phyloP scores from a whole-genome alignment of 2,888 invertebrate genomes.

The Kryphioiulus occultus region DNA sequence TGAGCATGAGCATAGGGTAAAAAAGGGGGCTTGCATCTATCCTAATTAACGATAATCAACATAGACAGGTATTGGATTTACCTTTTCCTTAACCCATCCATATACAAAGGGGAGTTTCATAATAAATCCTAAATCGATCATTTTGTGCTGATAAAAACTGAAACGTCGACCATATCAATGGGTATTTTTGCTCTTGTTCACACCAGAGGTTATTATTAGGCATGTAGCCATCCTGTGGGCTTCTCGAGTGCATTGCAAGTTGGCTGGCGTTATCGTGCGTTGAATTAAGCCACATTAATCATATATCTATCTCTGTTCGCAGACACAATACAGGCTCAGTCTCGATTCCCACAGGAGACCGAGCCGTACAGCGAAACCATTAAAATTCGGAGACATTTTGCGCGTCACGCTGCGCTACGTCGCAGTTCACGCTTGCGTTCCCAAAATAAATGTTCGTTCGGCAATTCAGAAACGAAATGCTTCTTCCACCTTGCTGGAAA shows the following conservation, averaged over 20 bases:
- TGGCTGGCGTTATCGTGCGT: background rate
- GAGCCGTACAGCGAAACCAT: background rate
- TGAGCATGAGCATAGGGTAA: no score
- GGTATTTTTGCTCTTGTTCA: background rate
- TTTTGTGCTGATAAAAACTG: no score
- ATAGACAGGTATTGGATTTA: no score
- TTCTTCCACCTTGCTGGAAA: background rate
- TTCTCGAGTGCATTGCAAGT: background rate
- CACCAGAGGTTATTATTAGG: background rate
- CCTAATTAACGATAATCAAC: no score
- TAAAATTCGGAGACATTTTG: conserved; percentile 29
- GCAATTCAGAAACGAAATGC: background rate
- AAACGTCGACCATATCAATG: no score
- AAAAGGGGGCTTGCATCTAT: no score
- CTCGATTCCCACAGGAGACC: background rate
- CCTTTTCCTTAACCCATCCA: no score
- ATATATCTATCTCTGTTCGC: conserved; percentile 16
- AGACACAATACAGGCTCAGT: background rate
- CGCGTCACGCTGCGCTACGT: conserved; percentile 11
- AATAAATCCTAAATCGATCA: no score
- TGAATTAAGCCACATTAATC: conserved; percentile 44
- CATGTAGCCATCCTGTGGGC: background rate
- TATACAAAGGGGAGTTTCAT: no score
- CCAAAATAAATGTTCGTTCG: conserved; percentile 23
- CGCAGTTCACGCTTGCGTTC: conserved; percentile 30